phyloP scores from a whole-genome alignment of 2,888 invertebrate genomes.

The Xestia rhomboidea region DNA sequence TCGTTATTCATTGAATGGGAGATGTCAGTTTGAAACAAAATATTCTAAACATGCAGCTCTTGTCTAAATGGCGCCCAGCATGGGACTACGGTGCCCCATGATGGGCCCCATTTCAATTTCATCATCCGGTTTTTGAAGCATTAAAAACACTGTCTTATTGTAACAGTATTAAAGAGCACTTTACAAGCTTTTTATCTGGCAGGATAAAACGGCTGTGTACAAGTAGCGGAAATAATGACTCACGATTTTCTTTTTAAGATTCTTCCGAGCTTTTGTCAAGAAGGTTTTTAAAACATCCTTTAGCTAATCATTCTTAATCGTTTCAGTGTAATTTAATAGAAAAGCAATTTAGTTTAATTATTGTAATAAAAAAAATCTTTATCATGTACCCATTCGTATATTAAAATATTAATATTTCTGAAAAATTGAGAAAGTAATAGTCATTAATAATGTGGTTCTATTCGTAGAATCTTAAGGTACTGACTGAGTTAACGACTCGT shows the following conservation, averaged over 20 bases:
- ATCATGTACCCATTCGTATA: neutral
- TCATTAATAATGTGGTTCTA: neutral
- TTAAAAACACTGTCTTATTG: conserved; percentile 3
- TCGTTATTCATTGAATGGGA: neutral
- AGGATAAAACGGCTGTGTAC: conserved; percentile 30
- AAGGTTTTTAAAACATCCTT: conserved; percentile 17
- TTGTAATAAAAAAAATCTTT: neutral
- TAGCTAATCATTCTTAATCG: neutral
- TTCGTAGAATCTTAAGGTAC: neutral
- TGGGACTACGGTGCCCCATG: conserved; percentile 15
- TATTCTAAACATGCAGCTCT: neutral
- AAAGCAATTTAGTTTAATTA: neutral
- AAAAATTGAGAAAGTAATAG: neutral
- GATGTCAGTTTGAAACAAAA: conserved; percentile 15
- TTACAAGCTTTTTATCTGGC: conserved; percentile 18
- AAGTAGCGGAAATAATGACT: conserved; percentile 49
- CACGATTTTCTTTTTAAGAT: conserved; percentile 25
- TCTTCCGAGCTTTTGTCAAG: conserved; percentile 8
- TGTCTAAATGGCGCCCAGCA: conserved; percentile 43
- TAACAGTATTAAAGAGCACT: conserved; percentile 15
- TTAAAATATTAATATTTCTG: neutral
- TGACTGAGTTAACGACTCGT: neutral
- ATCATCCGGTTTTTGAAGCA: conserved; percentile 12
- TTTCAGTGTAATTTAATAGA: neutral
- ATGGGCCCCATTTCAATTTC: no score